Conservation (phyloP, 2,888 invertebrate species). For the Sympetrum striolatum region DNA sequence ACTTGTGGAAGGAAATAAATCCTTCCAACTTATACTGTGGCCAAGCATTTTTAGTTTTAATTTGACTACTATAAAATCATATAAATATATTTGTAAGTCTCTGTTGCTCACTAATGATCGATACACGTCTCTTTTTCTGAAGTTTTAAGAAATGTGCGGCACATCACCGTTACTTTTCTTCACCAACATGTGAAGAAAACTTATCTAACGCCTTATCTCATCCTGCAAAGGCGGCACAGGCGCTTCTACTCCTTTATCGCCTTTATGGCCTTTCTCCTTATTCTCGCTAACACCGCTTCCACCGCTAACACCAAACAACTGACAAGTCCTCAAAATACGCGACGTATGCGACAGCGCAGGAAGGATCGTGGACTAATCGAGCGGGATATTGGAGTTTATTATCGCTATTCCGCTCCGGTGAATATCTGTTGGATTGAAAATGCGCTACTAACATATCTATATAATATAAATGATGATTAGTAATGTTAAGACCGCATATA, state of each 20-base stretch:
- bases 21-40: constrained; percentile 55
- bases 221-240: constrained; percentile 20
- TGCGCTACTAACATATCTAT: no score
- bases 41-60: constrained; percentile 26
- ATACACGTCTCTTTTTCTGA: not conserved
- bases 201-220: constrained; percentile 24
- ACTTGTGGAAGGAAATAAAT: constrained; percentile 83
- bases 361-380: no score
- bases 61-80: not conserved
- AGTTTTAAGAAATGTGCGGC: not conserved
- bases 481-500: no score
- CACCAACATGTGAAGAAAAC: not conserved
- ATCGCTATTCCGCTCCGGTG: no score
- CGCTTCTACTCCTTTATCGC: not conserved
- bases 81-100: not conserved
- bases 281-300: no score
- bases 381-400: no score
- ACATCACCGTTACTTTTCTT: constrained; percentile 1
- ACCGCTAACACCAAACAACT: no score
- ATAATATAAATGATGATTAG: no score
- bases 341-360: no score
- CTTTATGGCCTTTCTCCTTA: no score
- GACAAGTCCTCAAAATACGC: no score
- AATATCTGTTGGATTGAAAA: no score
- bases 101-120: not conserved